A percentile compares a stretch with the other conserved stretches of the same genome.
phyloP scores from a whole-genome alignment of 2,888 invertebrate species.

The Euplexia lucipara region DNA sequence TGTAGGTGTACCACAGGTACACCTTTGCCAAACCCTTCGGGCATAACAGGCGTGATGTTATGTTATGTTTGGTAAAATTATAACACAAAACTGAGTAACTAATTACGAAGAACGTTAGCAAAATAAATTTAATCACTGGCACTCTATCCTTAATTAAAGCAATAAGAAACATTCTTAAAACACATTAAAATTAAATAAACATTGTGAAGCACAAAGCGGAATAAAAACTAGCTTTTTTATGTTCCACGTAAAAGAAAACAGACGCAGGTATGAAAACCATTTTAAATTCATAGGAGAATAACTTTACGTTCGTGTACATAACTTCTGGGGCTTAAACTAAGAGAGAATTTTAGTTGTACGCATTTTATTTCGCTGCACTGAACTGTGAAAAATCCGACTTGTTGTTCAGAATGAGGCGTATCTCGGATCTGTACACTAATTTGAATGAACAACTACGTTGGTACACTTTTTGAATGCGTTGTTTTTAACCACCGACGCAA shows the following conservation, averaged over 20 bases:
- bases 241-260: slow-evolving; percentile 14
- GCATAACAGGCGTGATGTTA: too few relatives aligned
- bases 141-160: too few relatives aligned
- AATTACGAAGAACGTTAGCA: too few relatives aligned
- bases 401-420: neutral
- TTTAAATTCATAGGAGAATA: slow-evolving; percentile 32
- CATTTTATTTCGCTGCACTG: slow-evolving; percentile 20
- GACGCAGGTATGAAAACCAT: slow-evolving; percentile 13
- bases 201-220: neutral
- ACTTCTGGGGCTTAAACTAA: slow-evolving; percentile 11
- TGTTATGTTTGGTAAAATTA: too few relatives aligned
- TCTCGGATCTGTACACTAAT: neutral
- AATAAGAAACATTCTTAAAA: neutral
- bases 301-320: slow-evolving; percentile 1
- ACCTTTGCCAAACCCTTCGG: too few relatives aligned
- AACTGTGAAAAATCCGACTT: slow-evolving; percentile 7
- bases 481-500: too few relatives aligned
- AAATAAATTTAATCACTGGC: too few relatives aligned
- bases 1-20: too few relatives aligned
- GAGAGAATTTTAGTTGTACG: slow-evolving; percentile 18
- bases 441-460: neutral
- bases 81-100: too few relatives aligned
- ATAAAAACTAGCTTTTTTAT: neutral
- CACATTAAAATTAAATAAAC: neutral
- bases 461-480: neutral